Evolutionary conservation across 2,113 vertebrate genomes (phyloP).

Genomic region (Mormyrus iriodes): DNA sequence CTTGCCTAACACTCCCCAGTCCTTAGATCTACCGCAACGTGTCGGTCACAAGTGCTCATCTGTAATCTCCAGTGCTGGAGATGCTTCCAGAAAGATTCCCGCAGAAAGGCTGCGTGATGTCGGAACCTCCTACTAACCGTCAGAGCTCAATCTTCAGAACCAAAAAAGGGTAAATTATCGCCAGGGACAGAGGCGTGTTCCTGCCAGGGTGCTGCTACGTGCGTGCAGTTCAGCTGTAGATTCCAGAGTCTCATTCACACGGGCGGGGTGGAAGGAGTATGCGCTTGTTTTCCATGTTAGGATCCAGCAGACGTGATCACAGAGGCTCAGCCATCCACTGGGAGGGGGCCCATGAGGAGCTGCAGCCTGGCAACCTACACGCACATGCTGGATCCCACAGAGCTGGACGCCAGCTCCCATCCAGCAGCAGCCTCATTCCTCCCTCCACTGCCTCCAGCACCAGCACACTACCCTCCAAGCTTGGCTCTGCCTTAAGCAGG

Average conservation of each 20-base stretch:
- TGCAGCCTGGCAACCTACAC: neutral
- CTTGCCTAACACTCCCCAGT: neutral
- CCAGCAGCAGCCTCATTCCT: neutral
- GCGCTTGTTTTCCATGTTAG: slow-evolving; percentile 31
- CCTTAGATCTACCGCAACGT: neutral
- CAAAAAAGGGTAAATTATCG: neutral
- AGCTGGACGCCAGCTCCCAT: neutral
- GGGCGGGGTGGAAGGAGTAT: slow-evolving; percentile 8
- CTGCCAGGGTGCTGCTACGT: neutral
- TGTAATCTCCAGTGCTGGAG: neutral
- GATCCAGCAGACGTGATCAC: slow-evolving; percentile 27
- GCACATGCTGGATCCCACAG: neutral
- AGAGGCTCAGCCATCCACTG: neutral
- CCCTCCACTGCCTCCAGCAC: neutral
- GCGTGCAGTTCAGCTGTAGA: slow-evolving; percentile 9
- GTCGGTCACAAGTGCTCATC: neutral
- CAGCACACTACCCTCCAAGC: neutral
- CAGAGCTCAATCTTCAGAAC: neutral
- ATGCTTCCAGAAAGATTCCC: neutral
- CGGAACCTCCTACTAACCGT: neutral
- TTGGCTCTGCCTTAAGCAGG: neutral
- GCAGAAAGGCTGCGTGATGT: neutral
- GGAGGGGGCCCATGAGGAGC: neutral
- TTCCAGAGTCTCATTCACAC: neutral
- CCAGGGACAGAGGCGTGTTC: no score